Conservation (phyloP, 2,113 vertebrate species). For the Cyprinodon variegatus region DNA sequence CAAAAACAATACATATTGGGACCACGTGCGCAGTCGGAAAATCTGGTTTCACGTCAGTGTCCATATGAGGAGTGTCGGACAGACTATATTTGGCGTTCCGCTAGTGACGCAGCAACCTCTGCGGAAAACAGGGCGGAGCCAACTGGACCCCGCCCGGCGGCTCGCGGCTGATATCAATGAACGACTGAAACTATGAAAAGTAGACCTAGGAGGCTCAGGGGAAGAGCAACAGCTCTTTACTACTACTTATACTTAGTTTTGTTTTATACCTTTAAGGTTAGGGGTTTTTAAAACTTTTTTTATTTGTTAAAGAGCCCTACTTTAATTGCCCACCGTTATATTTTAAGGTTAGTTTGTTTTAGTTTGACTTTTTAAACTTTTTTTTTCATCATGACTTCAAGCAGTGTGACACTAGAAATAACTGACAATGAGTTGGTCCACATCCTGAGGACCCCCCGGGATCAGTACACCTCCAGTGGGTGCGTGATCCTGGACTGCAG, state of each 20-base stretch:
- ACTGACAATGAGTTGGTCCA: constrained; percentile 75
- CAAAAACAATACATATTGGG: constrained; percentile 65
- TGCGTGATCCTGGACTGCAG: constrained; percentile 86
- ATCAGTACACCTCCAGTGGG: constrained; percentile 67
- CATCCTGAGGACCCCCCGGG: constrained; percentile 77
- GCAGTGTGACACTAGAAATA: constrained; percentile 70
- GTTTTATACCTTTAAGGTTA: not conserved
- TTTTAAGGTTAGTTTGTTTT: constrained; percentile 26
- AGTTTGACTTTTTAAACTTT: not conserved
- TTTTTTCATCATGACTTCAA: constrained; percentile 45
- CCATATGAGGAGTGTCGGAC: constrained; percentile 72
- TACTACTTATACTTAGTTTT: not conserved
- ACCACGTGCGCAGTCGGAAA: constrained; percentile 70
- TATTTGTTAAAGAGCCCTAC: not conserved
- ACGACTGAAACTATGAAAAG: constrained; percentile 55
- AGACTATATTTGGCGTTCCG: constrained; percentile 73
- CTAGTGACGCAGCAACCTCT: constrained; percentile 45
- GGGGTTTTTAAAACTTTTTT: not conserved
- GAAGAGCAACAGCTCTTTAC: not conserved
- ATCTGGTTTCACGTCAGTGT: constrained; percentile 45
- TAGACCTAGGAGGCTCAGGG: constrained; percentile 5
- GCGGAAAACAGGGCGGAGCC: constrained; percentile 68
- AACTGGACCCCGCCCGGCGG: constrained; percentile 30
- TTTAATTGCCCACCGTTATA: not conserved
- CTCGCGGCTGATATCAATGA: constrained; percentile 58